phyloP scores from a whole-genome alignment of 1,140 invertebrate genomes.

The Danaus plexippus region DNA sequence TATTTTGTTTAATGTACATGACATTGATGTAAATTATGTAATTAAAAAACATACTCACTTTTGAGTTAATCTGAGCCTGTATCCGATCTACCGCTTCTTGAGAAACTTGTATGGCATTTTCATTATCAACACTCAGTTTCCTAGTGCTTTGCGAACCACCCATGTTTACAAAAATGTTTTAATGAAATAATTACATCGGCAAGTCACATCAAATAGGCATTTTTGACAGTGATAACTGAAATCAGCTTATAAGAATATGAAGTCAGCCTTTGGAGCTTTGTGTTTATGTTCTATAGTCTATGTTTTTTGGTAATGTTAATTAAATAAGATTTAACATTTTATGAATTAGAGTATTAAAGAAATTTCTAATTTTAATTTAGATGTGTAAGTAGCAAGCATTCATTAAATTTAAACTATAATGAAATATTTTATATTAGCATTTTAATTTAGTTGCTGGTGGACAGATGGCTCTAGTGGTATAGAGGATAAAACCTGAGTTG shows the following conservation, averaged over 20 bases:
- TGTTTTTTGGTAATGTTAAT: no score
- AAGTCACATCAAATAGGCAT: constrained; percentile 61
- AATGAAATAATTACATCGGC: constrained; percentile 53
- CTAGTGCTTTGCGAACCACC: constrained; percentile 62
- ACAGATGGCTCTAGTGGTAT: no score
- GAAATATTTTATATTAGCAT: no score
- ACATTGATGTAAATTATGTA: constrained; percentile 69
- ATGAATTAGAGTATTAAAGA: no score
- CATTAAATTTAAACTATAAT: no score
- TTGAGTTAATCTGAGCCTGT: constrained; percentile 53
- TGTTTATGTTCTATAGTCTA: no score
- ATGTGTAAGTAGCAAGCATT: no score
- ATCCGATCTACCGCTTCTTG: constrained; percentile 62
- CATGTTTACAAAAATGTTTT: constrained; percentile 55
- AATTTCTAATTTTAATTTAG: no score
- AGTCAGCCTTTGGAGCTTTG: constrained; percentile 1
- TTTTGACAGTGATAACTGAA: constrained; percentile 37
- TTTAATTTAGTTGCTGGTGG: no score
- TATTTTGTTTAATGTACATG: constrained; percentile 46
- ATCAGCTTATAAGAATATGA: no score
- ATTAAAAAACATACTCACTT: constrained; percentile 57
- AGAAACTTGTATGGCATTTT: constrained; percentile 63
- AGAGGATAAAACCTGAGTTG: no score
- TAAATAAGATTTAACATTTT: no score
- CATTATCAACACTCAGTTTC: constrained; percentile 62